A percentile compares a stretch with the other conserved stretches of the same genome.
Evolutionary conservation across 2,797 vertebrate species (phyloP).

Genomic region (Pelochelys cantorii): DNA sequence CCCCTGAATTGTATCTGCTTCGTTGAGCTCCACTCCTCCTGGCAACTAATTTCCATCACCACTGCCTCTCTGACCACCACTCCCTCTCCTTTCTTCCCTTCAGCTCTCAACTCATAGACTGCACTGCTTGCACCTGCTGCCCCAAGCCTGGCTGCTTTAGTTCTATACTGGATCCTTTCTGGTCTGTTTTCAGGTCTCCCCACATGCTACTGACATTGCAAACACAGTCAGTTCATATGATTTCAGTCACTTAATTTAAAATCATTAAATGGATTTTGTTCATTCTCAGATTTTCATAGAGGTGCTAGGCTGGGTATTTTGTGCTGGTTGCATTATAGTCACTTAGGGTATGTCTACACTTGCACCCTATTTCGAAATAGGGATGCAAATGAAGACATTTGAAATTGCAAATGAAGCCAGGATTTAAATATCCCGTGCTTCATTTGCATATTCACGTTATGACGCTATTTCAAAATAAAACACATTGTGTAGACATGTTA

Average conservation of each 20-base stretch:
- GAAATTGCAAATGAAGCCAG: no score
- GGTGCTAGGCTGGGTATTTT: background rate
- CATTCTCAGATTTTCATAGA: background rate
- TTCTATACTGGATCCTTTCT: background rate
- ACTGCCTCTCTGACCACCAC: background rate
- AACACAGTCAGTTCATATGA: background rate
- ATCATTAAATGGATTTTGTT: background rate
- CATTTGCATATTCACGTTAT: no score
- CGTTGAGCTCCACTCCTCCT: background rate
- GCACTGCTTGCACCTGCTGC: background rate
- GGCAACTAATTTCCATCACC: background rate
- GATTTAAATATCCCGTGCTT: no score
- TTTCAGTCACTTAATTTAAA: background rate
- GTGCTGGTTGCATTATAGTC: background rate
- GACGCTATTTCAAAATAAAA: no score
- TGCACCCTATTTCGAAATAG: no score
- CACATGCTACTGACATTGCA: background rate
- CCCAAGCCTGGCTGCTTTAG: background rate
- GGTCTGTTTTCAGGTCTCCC: background rate
- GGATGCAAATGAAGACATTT: no score
- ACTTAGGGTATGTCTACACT: background rate
- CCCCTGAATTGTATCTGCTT: background rate
- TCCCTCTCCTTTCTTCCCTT: background rate
- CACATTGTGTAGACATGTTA: no score
- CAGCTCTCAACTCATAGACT: background rate